These are phyloP conservation scores for Tachysurus vachellii DNA, from an alignment of 2,113 vertebrate species.

Conservation along the genomic window DNA sequence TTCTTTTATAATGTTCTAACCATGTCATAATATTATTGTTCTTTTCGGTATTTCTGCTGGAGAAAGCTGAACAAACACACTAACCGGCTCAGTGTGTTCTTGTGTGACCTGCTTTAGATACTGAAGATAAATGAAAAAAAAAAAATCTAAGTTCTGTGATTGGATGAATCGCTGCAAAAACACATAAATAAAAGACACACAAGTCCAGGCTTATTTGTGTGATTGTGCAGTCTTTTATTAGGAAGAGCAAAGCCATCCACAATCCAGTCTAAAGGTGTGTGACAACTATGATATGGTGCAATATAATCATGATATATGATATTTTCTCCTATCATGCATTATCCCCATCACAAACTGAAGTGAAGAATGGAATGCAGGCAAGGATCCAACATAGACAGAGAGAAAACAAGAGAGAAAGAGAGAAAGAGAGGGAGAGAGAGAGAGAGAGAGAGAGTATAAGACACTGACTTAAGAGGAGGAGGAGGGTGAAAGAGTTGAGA, in stretches of 20 bases:
- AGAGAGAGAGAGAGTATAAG: conserved; percentile 43
- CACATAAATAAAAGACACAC: neutral
- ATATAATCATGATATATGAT: neutral
- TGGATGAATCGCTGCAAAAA: neutral
- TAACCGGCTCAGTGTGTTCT: neutral
- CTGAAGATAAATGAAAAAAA: neutral
- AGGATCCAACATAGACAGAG: conserved; percentile 59
- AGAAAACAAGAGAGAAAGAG: conserved; percentile 31
- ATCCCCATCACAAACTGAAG: conserved; percentile 72
- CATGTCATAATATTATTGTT: neutral
- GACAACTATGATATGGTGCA: neutral
- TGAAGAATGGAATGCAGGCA: conserved; percentile 72
- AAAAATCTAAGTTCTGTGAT: neutral
- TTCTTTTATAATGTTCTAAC: neutral
- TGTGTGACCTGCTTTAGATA: conserved; percentile 8
- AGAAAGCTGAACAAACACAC: neutral
- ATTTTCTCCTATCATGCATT: conserved; percentile 1
- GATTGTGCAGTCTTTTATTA: neutral
- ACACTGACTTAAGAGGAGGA: conserved; percentile 33
- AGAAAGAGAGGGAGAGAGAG: conserved; percentile 36
- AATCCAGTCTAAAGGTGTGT: neutral
- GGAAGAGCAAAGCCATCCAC: neutral
- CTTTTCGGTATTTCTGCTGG: neutral
- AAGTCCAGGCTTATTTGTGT: neutral
- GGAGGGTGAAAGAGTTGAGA: conserved; percentile 33